Evolutionary conservation across 2,888 invertebrate species (phyloP).

Genomic region (Cremastinae sp.): DNA sequence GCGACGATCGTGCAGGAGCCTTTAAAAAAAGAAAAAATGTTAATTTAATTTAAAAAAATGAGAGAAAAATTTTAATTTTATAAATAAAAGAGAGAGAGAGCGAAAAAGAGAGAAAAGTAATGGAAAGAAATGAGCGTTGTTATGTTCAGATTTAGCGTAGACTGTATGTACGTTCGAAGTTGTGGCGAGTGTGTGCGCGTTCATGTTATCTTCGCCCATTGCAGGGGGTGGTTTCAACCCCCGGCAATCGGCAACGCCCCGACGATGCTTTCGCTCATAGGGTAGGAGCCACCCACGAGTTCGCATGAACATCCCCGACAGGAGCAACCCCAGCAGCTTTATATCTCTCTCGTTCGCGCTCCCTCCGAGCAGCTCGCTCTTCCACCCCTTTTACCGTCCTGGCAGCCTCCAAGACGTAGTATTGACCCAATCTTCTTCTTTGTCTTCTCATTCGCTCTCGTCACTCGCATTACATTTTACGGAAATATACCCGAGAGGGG

Average conservation of each 20-base stretch:
- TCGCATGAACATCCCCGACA: constrained; percentile 41
- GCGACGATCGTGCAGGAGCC: too few species aligned
- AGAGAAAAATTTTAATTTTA: too few species aligned
- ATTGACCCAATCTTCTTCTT: constrained; percentile 60
- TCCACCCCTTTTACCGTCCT: constrained; percentile 38
- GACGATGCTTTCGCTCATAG: constrained; percentile 53
- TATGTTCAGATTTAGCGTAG: not conserved
- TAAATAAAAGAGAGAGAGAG: too few species aligned
- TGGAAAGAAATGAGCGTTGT: not conserved
- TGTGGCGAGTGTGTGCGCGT: not conserved
- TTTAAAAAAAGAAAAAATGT: too few species aligned
- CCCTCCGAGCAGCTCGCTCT: constrained; percentile 1
- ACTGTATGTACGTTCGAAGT: not conserved
- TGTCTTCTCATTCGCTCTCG: constrained; percentile 47
- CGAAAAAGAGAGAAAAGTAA: too few species aligned
- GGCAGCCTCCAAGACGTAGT: constrained; percentile 33
- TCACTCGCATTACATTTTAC: constrained; percentile 32
- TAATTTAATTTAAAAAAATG: not conserved
- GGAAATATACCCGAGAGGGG: constrained; percentile 1
- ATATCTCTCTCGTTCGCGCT: constrained; percentile 30
- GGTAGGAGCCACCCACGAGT: constrained; percentile 50
- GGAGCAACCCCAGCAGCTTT: constrained; percentile 23
- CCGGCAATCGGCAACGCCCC: constrained; percentile 59
- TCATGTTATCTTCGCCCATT: constrained; percentile 11
- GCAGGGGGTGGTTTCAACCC: constrained; percentile 45